A percentile compares a stretch with the other conserved stretches of the same genome.
phyloP scores from a whole-genome alignment of 2,113 vertebrate species.

The Barbus barbus region DNA sequence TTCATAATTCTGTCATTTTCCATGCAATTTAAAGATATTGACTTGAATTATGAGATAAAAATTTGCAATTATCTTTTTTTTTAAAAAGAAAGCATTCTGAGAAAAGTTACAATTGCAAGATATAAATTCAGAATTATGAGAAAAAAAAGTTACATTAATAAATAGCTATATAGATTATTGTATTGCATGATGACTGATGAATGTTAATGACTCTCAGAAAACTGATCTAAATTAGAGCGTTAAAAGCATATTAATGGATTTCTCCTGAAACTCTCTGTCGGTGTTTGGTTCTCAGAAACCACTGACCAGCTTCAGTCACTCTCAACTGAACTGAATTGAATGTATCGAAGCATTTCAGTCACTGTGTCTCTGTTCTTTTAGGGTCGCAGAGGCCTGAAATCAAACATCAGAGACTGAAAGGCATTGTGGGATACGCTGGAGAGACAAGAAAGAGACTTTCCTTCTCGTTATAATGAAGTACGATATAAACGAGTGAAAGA shows the following conservation, averaged over 20 bases:
- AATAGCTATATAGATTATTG: background rate
- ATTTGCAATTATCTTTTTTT: too few relatives aligned
- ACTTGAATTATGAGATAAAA: too few relatives aligned
- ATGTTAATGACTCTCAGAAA: background rate
- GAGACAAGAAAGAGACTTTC: background rate
- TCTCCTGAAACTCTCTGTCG: background rate
- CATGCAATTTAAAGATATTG: too few relatives aligned
- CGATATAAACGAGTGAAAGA: background rate
- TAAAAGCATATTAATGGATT: background rate
- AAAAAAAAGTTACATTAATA: background rate
- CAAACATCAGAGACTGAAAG: background rate
- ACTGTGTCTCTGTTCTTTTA: background rate
- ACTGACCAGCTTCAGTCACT: too few relatives aligned
- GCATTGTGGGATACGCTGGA: background rate
- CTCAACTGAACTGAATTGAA: too few relatives aligned
- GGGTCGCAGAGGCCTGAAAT: background rate
- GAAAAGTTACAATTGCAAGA: too few relatives aligned
- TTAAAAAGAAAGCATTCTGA: too few relatives aligned
- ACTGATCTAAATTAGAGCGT: background rate
- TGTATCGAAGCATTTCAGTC: background rate
- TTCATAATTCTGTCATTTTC: too few relatives aligned
- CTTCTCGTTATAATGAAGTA: background rate
- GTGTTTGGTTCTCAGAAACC: too few relatives aligned
- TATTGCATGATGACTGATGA: background rate
- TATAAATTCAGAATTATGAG: too few relatives aligned